Evolutionary conservation across 2,797 vertebrate genomes (phyloP), one percentile per base, ranked within the genome.

Genomic region (Balearica regulorum): DNA sequence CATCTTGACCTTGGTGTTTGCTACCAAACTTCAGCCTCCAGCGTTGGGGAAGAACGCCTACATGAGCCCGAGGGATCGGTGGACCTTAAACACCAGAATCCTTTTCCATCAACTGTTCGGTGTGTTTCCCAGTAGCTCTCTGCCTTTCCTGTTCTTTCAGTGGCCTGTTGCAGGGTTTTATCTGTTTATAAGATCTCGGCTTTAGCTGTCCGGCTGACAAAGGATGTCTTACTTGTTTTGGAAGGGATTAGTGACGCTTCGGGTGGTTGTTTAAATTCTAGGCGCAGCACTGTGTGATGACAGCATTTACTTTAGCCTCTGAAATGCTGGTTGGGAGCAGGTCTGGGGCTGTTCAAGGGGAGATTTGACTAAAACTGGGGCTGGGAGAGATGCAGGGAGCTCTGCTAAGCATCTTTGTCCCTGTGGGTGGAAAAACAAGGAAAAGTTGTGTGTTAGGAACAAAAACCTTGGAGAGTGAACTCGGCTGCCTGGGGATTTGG

Each of bases 31-130:
- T n/a, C 22, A 5, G 5, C 49, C 54, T 41, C 33, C 6, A 0
- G 35, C 1, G 31, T 61, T 53, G 84, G 26, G 31, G 61, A 80
- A 12, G 33, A 70, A 1, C 3, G 2, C 15, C 39, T 2, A 2
- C 0, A 0, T 24, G 13, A 68, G 44, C 80, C 58, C 4, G 1
- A 44, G 77, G 54, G 68, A 17, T 25, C 7, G 1, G 25, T 0
- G 0, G 21, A 28, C 33, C 57, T 72, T 5, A 21, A 7, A 11
- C 29, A 8, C 25, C 31, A 1, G 0, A 0, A 11, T 41, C 33
- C 66, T 61, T 22, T 60, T 26, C 77, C 21, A 0, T 39, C 29
- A 2, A 31, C 29, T 33, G 4, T 14, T 53, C 14, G 5, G 28
- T 11, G 39, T 2, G 0, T 39, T 68, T 9, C 15, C 54, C 44